Evolutionary conservation across 2,888 invertebrate genomes (phyloP).

Genomic region (Torymus tubicola): DNA sequence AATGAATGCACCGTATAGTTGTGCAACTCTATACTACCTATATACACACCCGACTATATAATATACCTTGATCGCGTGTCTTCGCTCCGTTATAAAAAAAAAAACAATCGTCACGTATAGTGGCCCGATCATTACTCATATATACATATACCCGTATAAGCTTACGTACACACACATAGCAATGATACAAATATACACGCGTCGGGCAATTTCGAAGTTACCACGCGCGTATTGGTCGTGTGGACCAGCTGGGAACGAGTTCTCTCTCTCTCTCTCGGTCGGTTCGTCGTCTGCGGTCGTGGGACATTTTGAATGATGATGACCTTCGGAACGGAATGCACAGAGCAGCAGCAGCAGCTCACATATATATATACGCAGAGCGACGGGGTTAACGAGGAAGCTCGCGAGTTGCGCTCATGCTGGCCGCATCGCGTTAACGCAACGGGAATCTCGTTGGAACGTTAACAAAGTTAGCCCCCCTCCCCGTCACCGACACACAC

Average conservation of each 20-base stretch:
- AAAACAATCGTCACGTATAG: constrained; percentile 10
- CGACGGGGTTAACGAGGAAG: constrained; percentile 47
- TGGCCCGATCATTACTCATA: constrained; percentile 28
- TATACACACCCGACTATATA: no score
- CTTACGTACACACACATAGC: neutral
- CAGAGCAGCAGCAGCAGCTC: no score
- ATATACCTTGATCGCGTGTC: neutral
- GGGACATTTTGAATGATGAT: constrained; percentile 53
- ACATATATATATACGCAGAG: no score
- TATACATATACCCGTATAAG: no score
- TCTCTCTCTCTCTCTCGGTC: no score
- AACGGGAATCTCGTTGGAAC: constrained; percentile 70
- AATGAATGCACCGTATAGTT: constrained; percentile 23
- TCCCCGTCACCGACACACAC: no score
- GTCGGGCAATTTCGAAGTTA: constrained; percentile 10
- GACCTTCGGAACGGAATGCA: constrained; percentile 52
- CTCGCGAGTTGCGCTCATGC: neutral
- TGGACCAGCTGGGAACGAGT: neutral
- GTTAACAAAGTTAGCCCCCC: constrained; percentile 71
- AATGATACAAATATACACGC: constrained; percentile 3
- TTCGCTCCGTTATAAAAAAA: constrained; percentile 22
- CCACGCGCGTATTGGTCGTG: neutral
- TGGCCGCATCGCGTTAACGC: constrained; percentile 60
- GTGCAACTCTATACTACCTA: constrained; percentile 13
- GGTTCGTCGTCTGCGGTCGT: constrained; percentile 22